Conservation (phyloP, 1,140 invertebrate species). For the Harpegnathos saltator region DNA sequence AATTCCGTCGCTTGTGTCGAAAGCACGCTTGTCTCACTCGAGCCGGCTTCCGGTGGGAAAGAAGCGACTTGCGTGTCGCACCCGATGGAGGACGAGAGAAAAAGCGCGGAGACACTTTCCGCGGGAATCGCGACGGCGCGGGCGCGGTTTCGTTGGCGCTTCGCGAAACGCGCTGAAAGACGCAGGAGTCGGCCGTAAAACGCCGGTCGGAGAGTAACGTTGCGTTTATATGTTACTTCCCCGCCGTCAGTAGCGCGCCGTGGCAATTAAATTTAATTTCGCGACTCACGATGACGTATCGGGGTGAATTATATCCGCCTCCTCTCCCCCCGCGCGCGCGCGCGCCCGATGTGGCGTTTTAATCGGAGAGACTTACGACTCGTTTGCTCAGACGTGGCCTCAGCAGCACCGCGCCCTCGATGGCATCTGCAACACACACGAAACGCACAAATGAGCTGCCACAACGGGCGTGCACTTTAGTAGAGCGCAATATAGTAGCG, state of each 20-base stretch:
- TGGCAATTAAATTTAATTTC: conserved; percentile 12
- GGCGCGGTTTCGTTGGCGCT: no score
- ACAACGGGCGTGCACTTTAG: background rate
- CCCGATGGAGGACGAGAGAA: no score
- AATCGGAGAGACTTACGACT: conserved; percentile 74
- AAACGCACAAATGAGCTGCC: background rate
- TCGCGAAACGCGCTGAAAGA: no score
- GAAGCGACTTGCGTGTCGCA: no score
- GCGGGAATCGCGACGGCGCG: no score
- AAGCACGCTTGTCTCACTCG: background rate
- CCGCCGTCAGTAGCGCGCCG: background rate
- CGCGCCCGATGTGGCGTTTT: background rate
- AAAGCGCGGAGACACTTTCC: no score
- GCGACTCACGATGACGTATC: background rate
- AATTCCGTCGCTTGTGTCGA: background rate
- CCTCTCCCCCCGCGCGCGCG: background rate
- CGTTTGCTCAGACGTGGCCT: conserved; percentile 78
- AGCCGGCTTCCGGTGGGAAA: no score
- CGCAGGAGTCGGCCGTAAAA: background rate
- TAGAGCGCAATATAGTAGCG: background rate
- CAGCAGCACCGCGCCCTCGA: conserved; percentile 73
- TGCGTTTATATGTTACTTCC: no score
- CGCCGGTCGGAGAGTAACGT: no score
- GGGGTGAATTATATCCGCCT: background rate
- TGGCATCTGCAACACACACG: conserved; percentile 81